Base-by-base conservation (phyloP, 2,113 vertebrate genomes). In the Glaucidium brasilianum region DNA sequence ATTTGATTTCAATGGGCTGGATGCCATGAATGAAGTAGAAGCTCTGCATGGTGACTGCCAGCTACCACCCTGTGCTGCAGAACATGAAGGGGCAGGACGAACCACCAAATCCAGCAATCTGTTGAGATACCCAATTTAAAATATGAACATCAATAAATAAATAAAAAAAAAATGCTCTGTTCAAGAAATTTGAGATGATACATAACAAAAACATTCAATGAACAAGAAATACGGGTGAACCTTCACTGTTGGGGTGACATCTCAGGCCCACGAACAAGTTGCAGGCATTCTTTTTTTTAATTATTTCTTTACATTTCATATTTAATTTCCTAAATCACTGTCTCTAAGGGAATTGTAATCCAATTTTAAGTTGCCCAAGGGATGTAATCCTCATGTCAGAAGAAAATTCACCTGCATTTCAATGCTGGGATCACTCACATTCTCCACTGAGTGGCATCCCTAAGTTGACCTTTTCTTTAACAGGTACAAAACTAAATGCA, bases 41-140 rank as follows among this genome's bases (percentile, higher is more conserved):
- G 95, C 83, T 91, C 95, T 97, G 82, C 94, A 64, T 1, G 98
- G 98, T 13, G 97, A 98, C 66, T 97, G 97, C 52, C 92, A 96
- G 96, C 94, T 77, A 47, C 43, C 96, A 47, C 94, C 96, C 69
- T 90, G 67, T 58, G 92, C 81, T 11, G 72, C 92, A 83, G 94
- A 88, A 72, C 77, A 91, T 9, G 97, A 98, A 76, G 97, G 96
- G 76, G 98, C 96, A 37, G 99, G 99, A 79, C 96, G 97, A 92
- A 99, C 98, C 91, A 99, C 98, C 97, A 98, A 97, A 92, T 99
- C 98, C 79, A 99, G 96, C 32, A 99, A 94, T 93, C 99, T 99
- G 94, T 45, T 77, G 29, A 96, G 58, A 88, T 2, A 58, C 9
- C 41, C 45, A 37, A 47, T 58, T 90, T 15, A 63, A 94, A 35